Percentiles rank a stretch among this genome's conserved stretches.
Evolutionary conservation across 2,113 vertebrate genomes (phyloP).

Genomic region (Macquaria australasica): DNA sequence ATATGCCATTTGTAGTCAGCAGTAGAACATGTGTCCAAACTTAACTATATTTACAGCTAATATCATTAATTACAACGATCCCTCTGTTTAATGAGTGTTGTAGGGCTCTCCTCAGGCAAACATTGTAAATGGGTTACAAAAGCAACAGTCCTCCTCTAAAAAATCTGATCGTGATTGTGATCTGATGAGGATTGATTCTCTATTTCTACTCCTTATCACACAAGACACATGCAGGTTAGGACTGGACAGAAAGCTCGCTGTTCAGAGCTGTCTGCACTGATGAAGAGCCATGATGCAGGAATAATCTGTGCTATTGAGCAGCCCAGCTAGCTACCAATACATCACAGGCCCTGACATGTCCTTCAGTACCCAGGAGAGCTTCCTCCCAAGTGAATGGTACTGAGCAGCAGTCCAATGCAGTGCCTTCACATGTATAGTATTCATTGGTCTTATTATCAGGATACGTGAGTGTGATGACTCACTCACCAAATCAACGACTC

Average conservation of each 20-base stretch:
- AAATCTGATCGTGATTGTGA: not conserved
- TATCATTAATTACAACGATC: constrained; percentile 35
- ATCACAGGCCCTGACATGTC: constrained; percentile 54
- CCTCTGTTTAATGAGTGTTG: constrained; percentile 27
- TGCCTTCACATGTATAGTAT: not conserved
- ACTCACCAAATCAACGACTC: not conserved
- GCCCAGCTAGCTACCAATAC: constrained; percentile 30
- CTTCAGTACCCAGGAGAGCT: constrained; percentile 45
- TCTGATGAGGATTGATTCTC: constrained; percentile 8
- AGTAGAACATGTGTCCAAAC: not conserved
- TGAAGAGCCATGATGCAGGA: constrained; percentile 33
- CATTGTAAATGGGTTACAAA: constrained; percentile 52
- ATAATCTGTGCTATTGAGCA: constrained; percentile 57
- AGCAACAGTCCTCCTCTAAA: constrained; percentile 17
- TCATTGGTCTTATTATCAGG: constrained; percentile 10
- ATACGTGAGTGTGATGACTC: not conserved
- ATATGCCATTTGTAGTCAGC: not conserved
- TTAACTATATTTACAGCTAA: constrained; percentile 26
- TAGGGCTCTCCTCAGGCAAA: constrained; percentile 35
- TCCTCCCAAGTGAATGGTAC: constrained; percentile 3
- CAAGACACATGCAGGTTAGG: constrained; percentile 17
- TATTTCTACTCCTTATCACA: constrained; percentile 28
- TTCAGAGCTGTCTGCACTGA: constrained; percentile 27
- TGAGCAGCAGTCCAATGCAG: not conserved
- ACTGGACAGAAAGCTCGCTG: constrained; percentile 5